Conservation (phyloP, 2,797 vertebrate species). For the Platalea minor region DNA sequence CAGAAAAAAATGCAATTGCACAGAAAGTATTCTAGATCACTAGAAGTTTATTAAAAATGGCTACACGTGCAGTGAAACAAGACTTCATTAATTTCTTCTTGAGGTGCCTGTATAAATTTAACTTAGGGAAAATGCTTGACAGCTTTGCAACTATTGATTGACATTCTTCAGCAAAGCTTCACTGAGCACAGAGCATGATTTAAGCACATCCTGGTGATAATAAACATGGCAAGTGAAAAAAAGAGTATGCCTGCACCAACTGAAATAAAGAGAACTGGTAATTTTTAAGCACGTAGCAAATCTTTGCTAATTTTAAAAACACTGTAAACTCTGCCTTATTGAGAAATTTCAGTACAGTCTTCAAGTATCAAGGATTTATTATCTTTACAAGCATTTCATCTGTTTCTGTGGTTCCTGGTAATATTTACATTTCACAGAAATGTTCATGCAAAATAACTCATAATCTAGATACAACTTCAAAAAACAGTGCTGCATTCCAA, state of each 20-base stretch:
- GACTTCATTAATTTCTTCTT: constrained; percentile 61
- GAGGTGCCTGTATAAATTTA: constrained; percentile 44
- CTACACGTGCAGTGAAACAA: constrained; percentile 30
- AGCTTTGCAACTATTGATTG: constrained; percentile 65
- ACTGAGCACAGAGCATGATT: neutral
- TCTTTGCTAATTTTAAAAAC: neutral
- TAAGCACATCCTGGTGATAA: neutral
- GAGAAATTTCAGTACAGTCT: neutral
- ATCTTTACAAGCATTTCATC: constrained; percentile 25
- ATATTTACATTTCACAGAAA: constrained; percentile 46
- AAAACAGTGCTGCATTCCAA: neutral
- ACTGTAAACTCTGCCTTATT: neutral
- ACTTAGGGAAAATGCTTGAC: constrained; percentile 45
- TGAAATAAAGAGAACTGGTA: neutral
- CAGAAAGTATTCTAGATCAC: neutral
- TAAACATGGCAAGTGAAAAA: neutral
- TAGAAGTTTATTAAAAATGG: constrained; percentile 35
- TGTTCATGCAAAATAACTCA: constrained; percentile 8
- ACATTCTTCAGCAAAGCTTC: constrained; percentile 45
- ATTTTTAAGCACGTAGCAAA: neutral
- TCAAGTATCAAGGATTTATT: constrained; percentile 20
- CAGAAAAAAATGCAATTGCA: neutral
- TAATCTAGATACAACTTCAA: neutral
- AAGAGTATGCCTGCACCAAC: neutral
- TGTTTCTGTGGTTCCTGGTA: constrained; percentile 27